These are phyloP conservation scores for Anas georgica DNA, from an alignment of 2,797 vertebrate genomes.

Conservation along the genomic window DNA sequence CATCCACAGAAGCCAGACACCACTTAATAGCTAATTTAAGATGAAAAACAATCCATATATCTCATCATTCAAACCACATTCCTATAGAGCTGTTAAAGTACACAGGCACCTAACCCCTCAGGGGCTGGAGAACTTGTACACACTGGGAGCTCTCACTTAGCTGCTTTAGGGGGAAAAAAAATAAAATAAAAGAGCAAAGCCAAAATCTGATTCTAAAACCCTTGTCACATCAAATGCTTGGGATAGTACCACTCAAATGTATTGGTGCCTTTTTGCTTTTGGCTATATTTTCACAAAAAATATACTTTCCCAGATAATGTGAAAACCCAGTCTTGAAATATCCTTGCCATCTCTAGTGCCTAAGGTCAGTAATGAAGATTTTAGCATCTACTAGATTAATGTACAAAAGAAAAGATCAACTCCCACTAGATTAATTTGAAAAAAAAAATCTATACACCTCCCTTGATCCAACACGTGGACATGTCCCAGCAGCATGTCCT, in stretches of 20 bases:
- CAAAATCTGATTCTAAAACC: background rate
- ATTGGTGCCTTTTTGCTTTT: background rate
- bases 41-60: background rate
- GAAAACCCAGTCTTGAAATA: background rate
- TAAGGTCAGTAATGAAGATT: background rate
- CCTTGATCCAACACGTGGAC: no score
- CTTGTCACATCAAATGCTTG: background rate
- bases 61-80: background rate
- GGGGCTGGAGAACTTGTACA: background rate
- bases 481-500: background rate
- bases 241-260: background rate
- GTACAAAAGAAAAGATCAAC: background rate
- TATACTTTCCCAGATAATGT: background rate
- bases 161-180: background rate
- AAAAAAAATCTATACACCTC: accelerated
- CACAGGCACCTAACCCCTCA: background rate
- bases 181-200: background rate
- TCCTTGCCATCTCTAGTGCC: background rate
- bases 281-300: background rate
- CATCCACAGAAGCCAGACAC: background rate
- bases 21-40: background rate
- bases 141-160: background rate
- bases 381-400: background rate
- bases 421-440: background rate
- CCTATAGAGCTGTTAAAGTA: background rate